These are phyloP conservation scores for Rhizoglyphus robini DNA, from an alignment of 1,140 invertebrate species.

Conservation along the genomic window DNA sequence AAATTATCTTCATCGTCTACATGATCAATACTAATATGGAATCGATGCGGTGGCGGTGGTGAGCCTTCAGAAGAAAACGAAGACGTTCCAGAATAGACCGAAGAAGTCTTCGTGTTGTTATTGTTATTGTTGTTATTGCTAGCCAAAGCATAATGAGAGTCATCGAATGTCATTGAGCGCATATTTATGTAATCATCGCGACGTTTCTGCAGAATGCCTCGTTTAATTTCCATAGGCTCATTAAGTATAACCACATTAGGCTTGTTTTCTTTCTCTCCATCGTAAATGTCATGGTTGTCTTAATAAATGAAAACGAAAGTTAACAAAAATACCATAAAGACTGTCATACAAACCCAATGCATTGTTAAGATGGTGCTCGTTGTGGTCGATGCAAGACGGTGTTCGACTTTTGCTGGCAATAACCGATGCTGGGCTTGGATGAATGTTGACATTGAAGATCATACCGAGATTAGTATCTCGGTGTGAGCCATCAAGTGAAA, in stretches of 20 bases:
- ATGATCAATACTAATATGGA: background rate
- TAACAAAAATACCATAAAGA: too few relatives aligned
- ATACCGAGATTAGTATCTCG: slow-evolving; percentile 59
- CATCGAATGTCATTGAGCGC: slow-evolving; percentile 7
- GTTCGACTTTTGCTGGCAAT: too few relatives aligned
- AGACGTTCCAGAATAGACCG: slow-evolving; percentile 1
- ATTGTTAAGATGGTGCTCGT: too few relatives aligned
- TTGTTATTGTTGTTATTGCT: background rate
- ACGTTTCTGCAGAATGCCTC: too few relatives aligned
- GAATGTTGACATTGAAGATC: slow-evolving; percentile 27
- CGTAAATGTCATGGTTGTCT: background rate
- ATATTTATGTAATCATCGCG: background rate
- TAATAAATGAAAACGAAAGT: background rate
- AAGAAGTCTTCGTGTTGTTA: background rate
- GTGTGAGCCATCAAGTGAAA: slow-evolving; percentile 79
- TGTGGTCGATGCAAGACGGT: too few relatives aligned
- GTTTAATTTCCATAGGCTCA: background rate
- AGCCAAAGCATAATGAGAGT: background rate
- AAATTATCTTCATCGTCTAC: background rate
- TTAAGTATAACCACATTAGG: background rate
- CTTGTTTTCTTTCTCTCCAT: background rate
- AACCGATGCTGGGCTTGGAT: background rate
- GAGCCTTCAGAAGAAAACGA: slow-evolving; percentile 12
- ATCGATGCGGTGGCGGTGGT: background rate
- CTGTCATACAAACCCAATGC: too few relatives aligned